Conservation (phyloP, 2,888 invertebrate species). For the Lithophane semibrunnea region DNA sequence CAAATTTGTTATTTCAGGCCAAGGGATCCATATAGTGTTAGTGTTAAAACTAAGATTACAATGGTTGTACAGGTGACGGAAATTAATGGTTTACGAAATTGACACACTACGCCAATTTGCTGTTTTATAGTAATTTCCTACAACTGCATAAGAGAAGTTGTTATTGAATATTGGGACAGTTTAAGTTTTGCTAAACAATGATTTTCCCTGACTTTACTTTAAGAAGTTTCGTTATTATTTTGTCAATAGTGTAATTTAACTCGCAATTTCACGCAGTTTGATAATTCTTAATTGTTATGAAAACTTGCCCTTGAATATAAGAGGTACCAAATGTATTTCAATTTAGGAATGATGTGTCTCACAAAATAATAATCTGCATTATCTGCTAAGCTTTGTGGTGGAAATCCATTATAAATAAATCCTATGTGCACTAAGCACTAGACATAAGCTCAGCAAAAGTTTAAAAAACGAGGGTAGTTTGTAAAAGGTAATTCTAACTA, state of each 20-base stretch:
- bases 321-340: background rate
- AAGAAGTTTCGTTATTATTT: background rate
- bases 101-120: background rate
- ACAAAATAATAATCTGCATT: background rate
- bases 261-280: background rate
- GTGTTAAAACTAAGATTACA: background rate
- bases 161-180: background rate
- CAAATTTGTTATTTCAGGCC: too few species aligned
- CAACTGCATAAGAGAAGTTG: background rate
- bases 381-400: too few species aligned
- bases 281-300: background rate
- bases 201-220: background rate
- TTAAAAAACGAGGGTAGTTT: constrained; percentile 21
- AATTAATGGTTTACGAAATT: background rate
- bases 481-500: constrained; percentile 24
- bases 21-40: too few species aligned
- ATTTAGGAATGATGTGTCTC: too few species aligned
- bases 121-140: background rate
- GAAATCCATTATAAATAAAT: background rate
- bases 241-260: background rate
- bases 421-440: background rate
- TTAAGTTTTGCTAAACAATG: too few species aligned
- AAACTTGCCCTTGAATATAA: background rate
- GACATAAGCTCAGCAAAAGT: constrained; percentile 9
- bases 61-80: too few species aligned